A percentile compares a stretch with the other conserved stretches of the same genome.
These are phyloP conservation scores for Entomyzon cyanotis DNA, from an alignment of 2,113 vertebrate species.

Conservation along the genomic window DNA sequence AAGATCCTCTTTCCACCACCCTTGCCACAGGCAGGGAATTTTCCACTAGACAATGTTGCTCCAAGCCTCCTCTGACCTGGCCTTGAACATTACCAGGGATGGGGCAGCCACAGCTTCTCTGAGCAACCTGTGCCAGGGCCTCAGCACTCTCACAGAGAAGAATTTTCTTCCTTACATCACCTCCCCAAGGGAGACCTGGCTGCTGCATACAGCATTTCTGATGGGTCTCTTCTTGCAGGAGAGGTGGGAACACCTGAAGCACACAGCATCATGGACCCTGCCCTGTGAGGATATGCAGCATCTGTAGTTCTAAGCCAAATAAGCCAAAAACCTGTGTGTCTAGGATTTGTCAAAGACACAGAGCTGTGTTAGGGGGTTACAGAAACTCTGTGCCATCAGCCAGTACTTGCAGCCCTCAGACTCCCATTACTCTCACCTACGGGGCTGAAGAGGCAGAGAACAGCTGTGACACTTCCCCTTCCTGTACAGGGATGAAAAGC, in stretches of 20 bases:
- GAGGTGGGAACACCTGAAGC: fast-evolving
- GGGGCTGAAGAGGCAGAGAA: background rate
- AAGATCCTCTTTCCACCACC: background rate
- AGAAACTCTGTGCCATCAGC: background rate
- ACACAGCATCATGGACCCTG: fast-evolving
- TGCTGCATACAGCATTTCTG: fast-evolving
- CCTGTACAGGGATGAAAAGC: background rate
- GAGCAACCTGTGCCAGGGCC: background rate
- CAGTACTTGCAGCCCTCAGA: background rate
- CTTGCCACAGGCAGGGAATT: background rate
- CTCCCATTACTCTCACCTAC: fast-evolving
- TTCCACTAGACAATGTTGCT: background rate
- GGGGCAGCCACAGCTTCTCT: background rate
- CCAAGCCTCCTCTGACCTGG: background rate
- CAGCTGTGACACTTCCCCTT: background rate
- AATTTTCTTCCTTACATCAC: background rate
- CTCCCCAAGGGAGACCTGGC: background rate
- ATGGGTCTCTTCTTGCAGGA: background rate
- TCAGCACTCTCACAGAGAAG: background rate
- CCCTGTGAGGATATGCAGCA: background rate
- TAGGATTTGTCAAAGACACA: fast-evolving
- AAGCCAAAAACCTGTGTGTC: fast-evolving
- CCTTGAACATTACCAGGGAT: background rate
- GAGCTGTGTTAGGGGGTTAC: background rate
- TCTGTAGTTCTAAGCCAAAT: background rate